A percentile compares a stretch with the other conserved stretches of the same genome.
Conservation (phyloP, 2,888 invertebrate genomes). For the Bruchidius siliquastri region DNA sequence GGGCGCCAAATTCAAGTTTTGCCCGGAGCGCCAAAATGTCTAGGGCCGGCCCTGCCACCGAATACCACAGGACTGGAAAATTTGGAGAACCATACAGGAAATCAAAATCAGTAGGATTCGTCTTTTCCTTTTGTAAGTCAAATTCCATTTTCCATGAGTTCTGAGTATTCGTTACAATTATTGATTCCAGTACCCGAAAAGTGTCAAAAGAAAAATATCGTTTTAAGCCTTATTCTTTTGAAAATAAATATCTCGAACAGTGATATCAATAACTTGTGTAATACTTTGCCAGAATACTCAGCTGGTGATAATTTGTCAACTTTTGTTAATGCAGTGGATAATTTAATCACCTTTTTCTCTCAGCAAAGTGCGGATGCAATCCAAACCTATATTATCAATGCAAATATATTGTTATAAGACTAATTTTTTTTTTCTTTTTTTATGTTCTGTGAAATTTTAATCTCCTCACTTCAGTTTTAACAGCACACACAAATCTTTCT, state of each 20-base stretch:
- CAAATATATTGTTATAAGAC: not conserved
- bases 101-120: not conserved
- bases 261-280: not conserved
- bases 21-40: no score
- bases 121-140: constrained; percentile 4
- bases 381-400: not conserved
- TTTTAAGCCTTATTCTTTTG: not conserved
- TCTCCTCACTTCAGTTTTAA: no score
- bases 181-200: not conserved
- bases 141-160: constrained; percentile 1
- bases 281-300: not conserved
- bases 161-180: constrained; percentile 5
- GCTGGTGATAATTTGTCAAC: not conserved
- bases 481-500: no score
- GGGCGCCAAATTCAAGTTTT: no score
- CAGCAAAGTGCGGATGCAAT: no score
- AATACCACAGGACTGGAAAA: not conserved
- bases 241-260: not conserved
- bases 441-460: no score
- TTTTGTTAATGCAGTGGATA: not conserved
- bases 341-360: not conserved
- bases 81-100: not conserved
- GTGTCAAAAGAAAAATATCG: not conserved
- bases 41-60: no score
- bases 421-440: no score